Base-by-base conservation (phyloP, 2,888 invertebrate genomes). In the Aleiodes testaceus region DNA sequence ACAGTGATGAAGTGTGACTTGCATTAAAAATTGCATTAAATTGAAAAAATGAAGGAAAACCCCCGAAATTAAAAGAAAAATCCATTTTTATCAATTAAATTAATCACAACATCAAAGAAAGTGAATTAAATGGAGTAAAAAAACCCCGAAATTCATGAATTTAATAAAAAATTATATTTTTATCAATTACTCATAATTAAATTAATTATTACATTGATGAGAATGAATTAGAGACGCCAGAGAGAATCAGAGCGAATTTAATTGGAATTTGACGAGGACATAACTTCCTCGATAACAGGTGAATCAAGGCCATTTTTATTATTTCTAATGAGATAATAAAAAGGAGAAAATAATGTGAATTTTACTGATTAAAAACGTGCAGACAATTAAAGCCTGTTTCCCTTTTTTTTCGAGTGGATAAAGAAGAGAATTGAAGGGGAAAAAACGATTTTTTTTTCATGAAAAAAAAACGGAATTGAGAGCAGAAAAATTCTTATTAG, bases 221-320 rank as follows among this genome's bases (percentile, higher is more conserved):
- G 50, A 6, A 50, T 18, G 18, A 50, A 50, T 50, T 50, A 50
- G 50, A 50, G 50, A 18, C 50, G 50, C 18, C 50, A 50, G 50
- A 20, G 11, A 20, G 50, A 50, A 50, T 14, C 50, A 50, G 50
- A 50, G 50, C 50, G 50, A 50, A 50, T 50, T 50, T 50, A 50
- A 50, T 50, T 50, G 18, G 7, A 20, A 18, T 50, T 50, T 14
- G 50, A 18, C 50, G 20, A 50, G 50, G 50, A 50, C 50, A 50
- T 50, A 20, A 50, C 50, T 18, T 20, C 18, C 50, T 50, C 50
- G 20, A 50, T 50, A 18, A 18, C 50, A 5, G 16, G 50, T 18
- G 20, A 50, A 50, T 50, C 50, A 50, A 50, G 50, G 50, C 50
- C 20, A 11, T 50, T 49, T 50, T 11, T 50, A 18, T 50, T 50